Conservation (phyloP, 2,797 vertebrate species). For the Lindbergichthys nudifrons region DNA sequence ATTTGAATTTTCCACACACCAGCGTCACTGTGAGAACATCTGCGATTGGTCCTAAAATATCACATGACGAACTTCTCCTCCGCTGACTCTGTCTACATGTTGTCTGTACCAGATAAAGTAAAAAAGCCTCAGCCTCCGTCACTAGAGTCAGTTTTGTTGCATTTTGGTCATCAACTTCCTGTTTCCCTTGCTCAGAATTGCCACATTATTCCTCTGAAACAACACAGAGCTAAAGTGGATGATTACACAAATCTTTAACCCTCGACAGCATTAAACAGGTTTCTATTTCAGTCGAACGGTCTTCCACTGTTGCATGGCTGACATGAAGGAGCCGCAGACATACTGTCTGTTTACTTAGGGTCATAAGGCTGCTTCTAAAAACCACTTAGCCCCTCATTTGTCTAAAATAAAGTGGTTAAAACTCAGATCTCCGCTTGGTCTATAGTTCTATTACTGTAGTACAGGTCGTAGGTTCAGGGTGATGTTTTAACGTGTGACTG, state of each 20-base stretch:
- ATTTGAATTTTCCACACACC: conserved; percentile 15
- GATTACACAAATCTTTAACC: neutral
- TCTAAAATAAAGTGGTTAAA: neutral
- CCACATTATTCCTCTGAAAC: conserved; percentile 9
- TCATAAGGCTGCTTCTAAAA: neutral
- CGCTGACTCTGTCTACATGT: neutral
- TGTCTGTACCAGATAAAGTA: conserved; percentile 3
- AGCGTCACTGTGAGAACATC: neutral
- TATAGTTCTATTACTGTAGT: conserved; percentile 2
- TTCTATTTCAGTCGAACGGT: neutral
- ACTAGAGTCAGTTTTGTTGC: neutral
- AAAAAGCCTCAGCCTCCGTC: neutral
- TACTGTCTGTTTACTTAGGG: neutral
- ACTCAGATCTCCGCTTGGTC: neutral
- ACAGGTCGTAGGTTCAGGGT: neutral
- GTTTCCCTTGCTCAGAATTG: conserved; percentile 31
- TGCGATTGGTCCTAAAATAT: conserved; percentile 22
- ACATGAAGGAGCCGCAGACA: conserved; percentile 3
- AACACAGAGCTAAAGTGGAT: conserved; percentile 5
- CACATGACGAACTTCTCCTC: conserved; percentile 14
- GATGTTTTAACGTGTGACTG: neutral
- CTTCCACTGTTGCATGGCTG: conserved; percentile 9
- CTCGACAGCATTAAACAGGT: conserved; percentile 19
- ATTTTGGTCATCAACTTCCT: conserved; percentile 36
- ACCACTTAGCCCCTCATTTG: neutral